phyloP scores from a whole-genome alignment of 2,797 vertebrate species.

The Caiman crocodilus region DNA sequence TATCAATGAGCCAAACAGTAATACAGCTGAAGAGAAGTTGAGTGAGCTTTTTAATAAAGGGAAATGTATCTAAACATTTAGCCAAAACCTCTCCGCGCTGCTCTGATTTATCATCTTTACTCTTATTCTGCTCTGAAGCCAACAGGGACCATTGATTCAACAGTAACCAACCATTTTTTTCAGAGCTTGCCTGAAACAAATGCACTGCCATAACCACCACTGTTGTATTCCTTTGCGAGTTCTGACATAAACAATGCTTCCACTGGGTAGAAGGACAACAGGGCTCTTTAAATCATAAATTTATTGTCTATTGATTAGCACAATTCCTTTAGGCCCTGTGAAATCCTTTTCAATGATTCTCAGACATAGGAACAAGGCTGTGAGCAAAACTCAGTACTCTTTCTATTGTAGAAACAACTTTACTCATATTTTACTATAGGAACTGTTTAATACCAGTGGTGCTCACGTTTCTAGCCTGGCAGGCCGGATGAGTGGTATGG shows the following conservation, averaged over 20 bases:
- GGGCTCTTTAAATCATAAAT: slow-evolving; percentile 47
- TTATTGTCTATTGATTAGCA: slow-evolving; percentile 64
- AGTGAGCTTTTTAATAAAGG: not conserved
- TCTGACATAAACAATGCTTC: slow-evolving; percentile 38
- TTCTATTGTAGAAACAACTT: not conserved
- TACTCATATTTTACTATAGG: not conserved
- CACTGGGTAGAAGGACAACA: not conserved
- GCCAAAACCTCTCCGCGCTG: not conserved
- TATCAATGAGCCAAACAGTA: not conserved
- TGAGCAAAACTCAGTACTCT: slow-evolving; percentile 29
- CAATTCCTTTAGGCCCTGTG: slow-evolving; percentile 38
- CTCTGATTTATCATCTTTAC: not conserved
- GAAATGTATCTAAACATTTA: not conserved
- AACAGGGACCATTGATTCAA: not conserved
- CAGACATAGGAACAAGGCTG: slow-evolving; percentile 61
- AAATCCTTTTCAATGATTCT: slow-evolving; percentile 63
- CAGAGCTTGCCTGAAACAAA: not conserved
- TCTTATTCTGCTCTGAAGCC: not conserved
- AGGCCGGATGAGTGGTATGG: no score
- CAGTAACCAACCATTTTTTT: not conserved
- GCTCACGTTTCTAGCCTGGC: no score
- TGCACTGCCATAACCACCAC: not conserved
- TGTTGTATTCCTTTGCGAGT: not conserved
- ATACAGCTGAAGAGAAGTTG: not conserved
- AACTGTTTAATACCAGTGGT: not conserved